phyloP scores from a whole-genome alignment of 2,113 vertebrate genomes.

The Electrona antarctica region DNA sequence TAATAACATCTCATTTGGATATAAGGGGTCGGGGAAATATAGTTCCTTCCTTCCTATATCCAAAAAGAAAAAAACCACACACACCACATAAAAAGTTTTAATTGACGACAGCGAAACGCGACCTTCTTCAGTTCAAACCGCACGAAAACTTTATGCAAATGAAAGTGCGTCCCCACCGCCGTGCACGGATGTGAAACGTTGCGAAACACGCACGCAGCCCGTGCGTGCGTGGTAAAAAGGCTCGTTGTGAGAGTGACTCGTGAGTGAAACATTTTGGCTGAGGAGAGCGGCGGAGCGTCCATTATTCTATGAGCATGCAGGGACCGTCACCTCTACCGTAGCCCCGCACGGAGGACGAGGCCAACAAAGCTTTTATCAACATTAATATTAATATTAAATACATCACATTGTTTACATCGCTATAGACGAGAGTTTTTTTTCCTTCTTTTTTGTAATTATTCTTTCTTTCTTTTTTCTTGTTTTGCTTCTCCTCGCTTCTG shows the following conservation, averaged over 20 bases:
- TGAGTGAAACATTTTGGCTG: conserved; percentile 50
- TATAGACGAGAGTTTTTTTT: conserved; percentile 25
- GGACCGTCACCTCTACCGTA: conserved; percentile 51
- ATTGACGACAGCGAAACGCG: conserved; percentile 59
- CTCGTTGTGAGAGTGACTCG: conserved; percentile 45
- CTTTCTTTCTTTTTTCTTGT: not conserved
- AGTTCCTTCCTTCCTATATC: too few species aligned
- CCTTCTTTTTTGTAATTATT: conserved; percentile 33
- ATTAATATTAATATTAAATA: conserved; percentile 70
- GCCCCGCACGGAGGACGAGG: conserved; percentile 25
- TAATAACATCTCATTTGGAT: conserved; percentile 53
- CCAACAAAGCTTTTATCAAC: conserved; percentile 75
- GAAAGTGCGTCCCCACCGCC: conserved; percentile 20
- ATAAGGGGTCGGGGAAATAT: conserved; percentile 42
- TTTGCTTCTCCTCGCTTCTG: conserved; percentile 26
- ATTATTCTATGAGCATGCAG: conserved; percentile 13
- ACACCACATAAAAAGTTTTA: conserved; percentile 69
- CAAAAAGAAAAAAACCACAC: conserved; percentile 34
- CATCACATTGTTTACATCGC: conserved; percentile 67
- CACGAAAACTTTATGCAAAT: conserved; percentile 74
- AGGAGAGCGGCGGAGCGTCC: conserved; percentile 22
- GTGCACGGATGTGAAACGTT: conserved; percentile 36
- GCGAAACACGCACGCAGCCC: conserved; percentile 7
- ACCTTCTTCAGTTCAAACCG: conserved; percentile 43
- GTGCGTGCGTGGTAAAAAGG: conserved; percentile 21